A percentile compares a stretch with the other conserved stretches of the same genome.
These are phyloP conservation scores for Echiichthys vipera DNA, from an alignment of 2,797 vertebrate genomes.

Conservation along the genomic window DNA sequence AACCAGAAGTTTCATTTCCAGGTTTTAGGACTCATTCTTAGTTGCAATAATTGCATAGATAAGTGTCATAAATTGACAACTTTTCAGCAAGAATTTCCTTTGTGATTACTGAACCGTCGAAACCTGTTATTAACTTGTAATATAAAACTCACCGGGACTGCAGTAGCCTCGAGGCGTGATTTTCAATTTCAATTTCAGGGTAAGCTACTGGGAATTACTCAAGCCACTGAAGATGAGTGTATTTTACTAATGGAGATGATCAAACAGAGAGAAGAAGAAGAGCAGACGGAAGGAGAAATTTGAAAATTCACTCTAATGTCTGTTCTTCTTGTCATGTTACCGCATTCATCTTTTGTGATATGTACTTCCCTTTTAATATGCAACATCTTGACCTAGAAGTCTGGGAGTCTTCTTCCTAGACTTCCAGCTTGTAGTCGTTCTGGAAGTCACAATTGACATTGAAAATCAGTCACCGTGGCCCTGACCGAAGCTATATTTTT, in stretches of 20 bases:
- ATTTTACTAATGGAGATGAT: conserved; percentile 27
- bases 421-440: background rate
- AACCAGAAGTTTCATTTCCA: too few species aligned
- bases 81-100: conserved; percentile 14
- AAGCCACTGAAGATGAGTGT: conserved; percentile 7
- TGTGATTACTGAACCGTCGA: conserved; percentile 26
- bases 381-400: background rate
- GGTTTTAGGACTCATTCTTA: too few species aligned
- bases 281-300: background rate
- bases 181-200: conserved; percentile 39
- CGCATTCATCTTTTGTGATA: background rate
- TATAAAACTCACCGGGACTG: conserved; percentile 22
- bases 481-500: background rate
- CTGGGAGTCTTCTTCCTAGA: background rate
- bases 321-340: background rate
- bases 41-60: background rate
- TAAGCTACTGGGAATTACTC: conserved; percentile 18
- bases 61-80: conserved; percentile 5
- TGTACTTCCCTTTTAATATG: background rate
- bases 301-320: background rate
- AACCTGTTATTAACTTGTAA: conserved; percentile 32
- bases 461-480: background rate
- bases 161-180: background rate
- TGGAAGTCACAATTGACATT: background rate
- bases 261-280: conserved; percentile 12